Evolutionary conservation across 2,113 vertebrate genomes (phyloP), one percentile per base, ranked within the genome.

Genomic region (Onychostoma macrolepis): DNA sequence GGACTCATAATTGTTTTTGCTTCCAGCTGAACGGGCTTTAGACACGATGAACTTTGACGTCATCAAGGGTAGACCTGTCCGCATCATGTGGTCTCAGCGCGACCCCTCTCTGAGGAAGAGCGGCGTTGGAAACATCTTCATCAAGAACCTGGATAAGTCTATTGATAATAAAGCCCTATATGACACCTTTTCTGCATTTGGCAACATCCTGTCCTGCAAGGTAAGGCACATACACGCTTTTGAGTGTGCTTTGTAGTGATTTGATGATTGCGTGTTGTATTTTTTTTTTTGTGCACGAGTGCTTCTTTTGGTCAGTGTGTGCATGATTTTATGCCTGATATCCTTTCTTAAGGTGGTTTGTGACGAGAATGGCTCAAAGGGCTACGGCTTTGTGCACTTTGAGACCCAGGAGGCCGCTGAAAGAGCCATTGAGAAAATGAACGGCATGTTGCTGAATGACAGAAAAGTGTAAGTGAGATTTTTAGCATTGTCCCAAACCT

Each of bases 341-440:
- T 94, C 77, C 77, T 90, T 82, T 93, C 89, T 92, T 74, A 95
- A 99, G 98, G 98, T 99, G 91, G 97, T 99, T 91, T 99, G 98
- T 95, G 98, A 99, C 96, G 98, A 99, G 95, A 99, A 99, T 96
- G 98, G 98, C 89, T 99, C 98, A 91, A 99, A 99, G 92, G 98
- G 97, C 92, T 99, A 99, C 92, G 98, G 98, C 91, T 99, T 99
- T 96, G 98, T 99, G 89, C 98, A 99, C 94, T 99, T 99, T 95
- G 98, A 99, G 94, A 99, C 98, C 90, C 98, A 99, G 80, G 98
- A 99, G 95, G 98, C 98, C 80, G 98, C 98, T 86, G 98, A 99
- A 94, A 96, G 98, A 90, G 98, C 98, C 94, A 99, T 99, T 94
- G 98, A 99, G 92, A 99, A 99, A 96, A 99, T 99, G 98, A 99